Percentiles rank a stretch among this genome's conserved stretches.
Conservation (phyloP, 2,113 vertebrate species). For the Paradisaea rubra region DNA sequence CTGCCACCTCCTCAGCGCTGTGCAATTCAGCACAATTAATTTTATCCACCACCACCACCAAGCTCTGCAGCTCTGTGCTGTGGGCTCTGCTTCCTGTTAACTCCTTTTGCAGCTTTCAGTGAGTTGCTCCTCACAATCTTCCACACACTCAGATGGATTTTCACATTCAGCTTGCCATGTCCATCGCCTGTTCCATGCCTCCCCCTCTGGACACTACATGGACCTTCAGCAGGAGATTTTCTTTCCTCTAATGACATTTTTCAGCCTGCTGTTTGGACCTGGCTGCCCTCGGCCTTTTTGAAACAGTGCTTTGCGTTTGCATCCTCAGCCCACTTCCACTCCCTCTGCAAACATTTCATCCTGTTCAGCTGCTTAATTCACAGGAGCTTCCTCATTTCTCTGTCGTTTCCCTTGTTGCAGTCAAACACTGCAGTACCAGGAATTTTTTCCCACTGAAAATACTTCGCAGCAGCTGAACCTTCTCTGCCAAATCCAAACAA, state of each 20-base stretch:
- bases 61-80: background rate
- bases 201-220: accelerated
- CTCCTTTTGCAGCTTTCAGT: background rate
- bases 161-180: accelerated
- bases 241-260: background rate
- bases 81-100: background rate
- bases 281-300: background rate
- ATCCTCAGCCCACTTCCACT: background rate
- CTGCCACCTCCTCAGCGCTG: background rate
- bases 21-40: background rate
- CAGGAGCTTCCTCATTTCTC: constrained; percentile 9
- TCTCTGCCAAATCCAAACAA: background rate
- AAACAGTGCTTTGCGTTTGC: background rate
- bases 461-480: background rate
- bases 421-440: background rate
- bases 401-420: background rate
- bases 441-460: background rate
- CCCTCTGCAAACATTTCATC: background rate
- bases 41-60: background rate
- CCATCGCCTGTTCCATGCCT: background rate
- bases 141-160: accelerated
- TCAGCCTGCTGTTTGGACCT: background rate
- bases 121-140: background rate
- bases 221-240: background rate
- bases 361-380: background rate